phyloP scores from a whole-genome alignment of 1,140 invertebrate species.

The Bombus sylvicola region DNA sequence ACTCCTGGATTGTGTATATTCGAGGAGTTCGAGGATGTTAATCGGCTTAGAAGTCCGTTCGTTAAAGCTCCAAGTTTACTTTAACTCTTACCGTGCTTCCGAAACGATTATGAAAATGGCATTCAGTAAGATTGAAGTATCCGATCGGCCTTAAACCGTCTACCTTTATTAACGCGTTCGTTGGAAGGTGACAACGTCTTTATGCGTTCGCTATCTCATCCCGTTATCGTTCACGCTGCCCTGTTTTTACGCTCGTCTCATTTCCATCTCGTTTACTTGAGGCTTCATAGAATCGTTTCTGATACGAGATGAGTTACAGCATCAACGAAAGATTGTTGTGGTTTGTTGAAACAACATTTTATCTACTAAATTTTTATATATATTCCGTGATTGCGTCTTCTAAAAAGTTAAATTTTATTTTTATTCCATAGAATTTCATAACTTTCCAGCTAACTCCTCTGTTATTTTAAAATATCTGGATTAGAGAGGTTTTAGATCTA shows the following conservation, averaged over 20 bases:
- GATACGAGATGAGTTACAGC: too few relatives aligned
- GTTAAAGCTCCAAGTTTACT: conserved; percentile 52
- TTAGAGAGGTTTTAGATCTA: too few relatives aligned
- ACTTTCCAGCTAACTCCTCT: too few relatives aligned
- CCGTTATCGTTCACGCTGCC: background rate
- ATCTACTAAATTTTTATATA: too few relatives aligned
- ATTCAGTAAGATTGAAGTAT: conserved; percentile 22
- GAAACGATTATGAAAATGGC: conserved; percentile 52
- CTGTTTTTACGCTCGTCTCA: background rate
- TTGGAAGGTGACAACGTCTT: background rate
- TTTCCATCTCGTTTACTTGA: background rate
- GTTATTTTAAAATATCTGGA: too few relatives aligned
- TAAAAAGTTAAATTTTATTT: too few relatives aligned
- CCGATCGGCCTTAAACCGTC: conserved; percentile 29
- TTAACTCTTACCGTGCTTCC: conserved; percentile 35
- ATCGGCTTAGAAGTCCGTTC: conserved; percentile 55
- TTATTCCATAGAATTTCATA: too few relatives aligned
- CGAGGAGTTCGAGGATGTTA: conserved; percentile 41
- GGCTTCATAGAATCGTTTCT: background rate
- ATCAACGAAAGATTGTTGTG: background rate
- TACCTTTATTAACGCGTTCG: conserved; percentile 5
- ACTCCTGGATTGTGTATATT: conserved; percentile 18
- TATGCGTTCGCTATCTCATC: background rate
- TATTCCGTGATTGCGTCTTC: too few relatives aligned
- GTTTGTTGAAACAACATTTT: background rate